Base-by-base conservation (phyloP, 2,113 vertebrate genomes). In the Phalacrocorax brasilianus region DNA sequence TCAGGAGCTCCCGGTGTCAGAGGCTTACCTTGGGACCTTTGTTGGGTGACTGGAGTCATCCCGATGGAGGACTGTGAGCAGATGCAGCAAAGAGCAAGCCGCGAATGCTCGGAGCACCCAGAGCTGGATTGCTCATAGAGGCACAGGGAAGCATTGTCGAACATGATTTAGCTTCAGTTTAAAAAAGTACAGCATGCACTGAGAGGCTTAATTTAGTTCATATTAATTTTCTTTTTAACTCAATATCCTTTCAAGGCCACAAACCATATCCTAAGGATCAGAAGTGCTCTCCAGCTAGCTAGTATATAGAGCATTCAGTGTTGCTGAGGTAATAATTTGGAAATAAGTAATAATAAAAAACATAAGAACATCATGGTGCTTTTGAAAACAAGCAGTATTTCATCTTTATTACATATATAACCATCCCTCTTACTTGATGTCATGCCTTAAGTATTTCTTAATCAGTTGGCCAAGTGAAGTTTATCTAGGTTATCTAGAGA, bases 341-440 rank as follows among this genome's bases (percentile, higher is more conserved):
- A 94, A 91, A 94, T 95, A 89, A 94, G 70, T 91, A 95, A 91
- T 78, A 93, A 82, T 85, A 92, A 92, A 93, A 93, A 65, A 26
- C 73, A 79, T 58, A 84, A 89, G 94, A 90, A 68, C 79, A 97
- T 87, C 80, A 47, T 0, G 1, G 35, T 79, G 86, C 84, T 95
- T 94, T 94, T 82, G 91, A 93, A 97, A 95, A 96, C 85, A 95
- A 94, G 74, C 87, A 88, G 33, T 87, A 81, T 89, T 89, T 93
- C 66, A 82, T 93, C 74, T 95, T 94, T 95, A 89, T 92, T 92
- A 59, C 65, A 30, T 77, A 52, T 79, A 79, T 89, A 91, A 82
- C 63, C 32, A 70, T 88, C 53, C 49, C 15, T 85, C 77, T 76
- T 87, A 28, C 71, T 93, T 93, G 81, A 89, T 95, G 80, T 50